These are phyloP conservation scores for Agrochola litura DNA, from an alignment of 2,888 invertebrate species.

Conservation along the genomic window DNA sequence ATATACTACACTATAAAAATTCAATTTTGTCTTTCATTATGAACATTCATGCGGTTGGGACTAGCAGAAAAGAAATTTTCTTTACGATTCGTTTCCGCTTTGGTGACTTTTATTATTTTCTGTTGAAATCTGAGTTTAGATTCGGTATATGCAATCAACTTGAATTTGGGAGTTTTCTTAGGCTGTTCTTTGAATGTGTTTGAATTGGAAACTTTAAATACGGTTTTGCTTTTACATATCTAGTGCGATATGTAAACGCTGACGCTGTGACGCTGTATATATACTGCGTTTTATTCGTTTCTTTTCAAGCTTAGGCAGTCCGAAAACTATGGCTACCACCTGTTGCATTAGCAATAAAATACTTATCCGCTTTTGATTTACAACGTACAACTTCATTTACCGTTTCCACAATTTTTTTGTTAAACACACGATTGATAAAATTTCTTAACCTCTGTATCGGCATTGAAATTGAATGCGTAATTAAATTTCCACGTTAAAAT, in stretches of 20 bases:
- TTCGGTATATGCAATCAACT: background rate
- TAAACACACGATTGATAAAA: slow-evolving; percentile 8
- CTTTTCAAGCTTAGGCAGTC: background rate
- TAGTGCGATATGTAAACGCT: background rate
- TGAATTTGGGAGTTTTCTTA: background rate
- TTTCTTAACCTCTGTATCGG: slow-evolving; percentile 11
- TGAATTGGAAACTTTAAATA: background rate
- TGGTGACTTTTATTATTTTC: slow-evolving; percentile 34
- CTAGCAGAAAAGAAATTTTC: slow-evolving; percentile 58
- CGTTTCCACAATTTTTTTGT: slow-evolving; percentile 18
- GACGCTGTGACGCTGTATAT: background rate
- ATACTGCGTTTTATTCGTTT: background rate
- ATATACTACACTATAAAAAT: slow-evolving; percentile 64
- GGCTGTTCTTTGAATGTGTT: background rate
- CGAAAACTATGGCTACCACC: background rate
- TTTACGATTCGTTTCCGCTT: slow-evolving; percentile 56
- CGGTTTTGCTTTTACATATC: background rate
- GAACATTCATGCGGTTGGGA: slow-evolving; percentile 51
- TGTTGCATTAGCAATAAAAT: slow-evolving; percentile 20
- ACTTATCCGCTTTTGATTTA: slow-evolving; percentile 17
- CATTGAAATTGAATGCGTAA: slow-evolving; percentile 33
- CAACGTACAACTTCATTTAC: slow-evolving; percentile 44
- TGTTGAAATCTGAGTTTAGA: slow-evolving; percentile 34
- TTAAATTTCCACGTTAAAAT: slow-evolving; percentile 17
- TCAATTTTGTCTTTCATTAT: slow-evolving; percentile 63